Evolutionary conservation across 1,140 invertebrate genomes (phyloP).

Genomic region (Scaptomyza hsui): DNA sequence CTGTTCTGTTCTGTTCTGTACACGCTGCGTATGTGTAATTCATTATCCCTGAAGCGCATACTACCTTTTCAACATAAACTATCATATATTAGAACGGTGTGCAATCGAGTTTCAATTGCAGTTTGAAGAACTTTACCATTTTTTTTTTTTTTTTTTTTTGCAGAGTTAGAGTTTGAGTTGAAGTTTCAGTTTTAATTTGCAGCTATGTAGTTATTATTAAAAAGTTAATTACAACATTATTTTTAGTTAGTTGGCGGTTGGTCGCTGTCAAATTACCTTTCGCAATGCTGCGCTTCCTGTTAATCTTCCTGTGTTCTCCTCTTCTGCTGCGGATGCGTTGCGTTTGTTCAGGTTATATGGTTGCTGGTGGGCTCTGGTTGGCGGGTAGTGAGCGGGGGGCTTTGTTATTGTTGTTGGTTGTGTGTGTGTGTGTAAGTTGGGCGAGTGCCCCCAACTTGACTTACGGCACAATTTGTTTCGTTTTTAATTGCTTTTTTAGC

Average conservation of each 20-base stretch:
- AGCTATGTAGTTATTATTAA: conserved; percentile 19
- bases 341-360: background rate
- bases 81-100: background rate
- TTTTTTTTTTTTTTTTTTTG: conserved; percentile 8
- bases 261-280: conserved; percentile 54
- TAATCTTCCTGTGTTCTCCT: background rate
- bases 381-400: too few species aligned
- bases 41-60: too few species aligned
- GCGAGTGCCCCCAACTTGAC: conserved; percentile 71
- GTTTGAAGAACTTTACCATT: background rate
- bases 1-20: background rate
- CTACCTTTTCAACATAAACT: too few species aligned
- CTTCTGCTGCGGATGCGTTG: conserved; percentile 17
- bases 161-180: conserved; percentile 13
- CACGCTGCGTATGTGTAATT: conserved; percentile 25
- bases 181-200: conserved; percentile 23
- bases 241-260: conserved; percentile 5
- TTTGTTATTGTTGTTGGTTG: conserved; percentile 14
- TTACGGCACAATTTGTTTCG: conserved; percentile 74
- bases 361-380: too few species aligned
- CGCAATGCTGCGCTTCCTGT: conserved; percentile 14
- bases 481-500: conserved; percentile 79
- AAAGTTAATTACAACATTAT: conserved; percentile 37
- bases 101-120: background rate
- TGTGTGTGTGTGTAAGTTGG: conserved; percentile 39